Evolutionary conservation across 2,888 invertebrate species (phyloP), one percentile per base, ranked within the genome.

Genomic region (Dicranocentrus wangi): DNA sequence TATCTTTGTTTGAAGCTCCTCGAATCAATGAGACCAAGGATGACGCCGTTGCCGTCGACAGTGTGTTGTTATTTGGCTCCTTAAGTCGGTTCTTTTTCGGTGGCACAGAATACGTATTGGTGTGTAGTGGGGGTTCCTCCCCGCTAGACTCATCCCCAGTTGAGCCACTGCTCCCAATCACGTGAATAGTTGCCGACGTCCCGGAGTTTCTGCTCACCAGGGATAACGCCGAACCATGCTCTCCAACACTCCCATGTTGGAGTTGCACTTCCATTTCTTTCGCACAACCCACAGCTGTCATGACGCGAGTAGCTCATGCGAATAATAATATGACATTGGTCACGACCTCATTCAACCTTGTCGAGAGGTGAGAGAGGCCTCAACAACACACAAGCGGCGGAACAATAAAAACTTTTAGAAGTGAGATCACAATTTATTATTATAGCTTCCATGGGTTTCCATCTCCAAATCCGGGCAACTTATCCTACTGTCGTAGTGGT

Each of bases 41-140:
- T 21, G 83, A 69, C 19, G 73, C 63, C 0, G 82, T 63, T 17
- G 81, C 72, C 13, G 77, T 58, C 8, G 82, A 76, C 47, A 84
- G 39, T 19, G 21, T 73, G 63, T 83, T 84, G 39, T 82, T 84
- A 42, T 83, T 84, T 28, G 84, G 66, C 53, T 85, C 84, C 55
- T 85, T 85, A 3, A 86, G 61, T 19, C 86, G 79, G 58, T 81
- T 85, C 58, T 86, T 87, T 65, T 86, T 87, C 10, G 86, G 83
- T 63, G 85, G 84, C 23, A 87, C 83, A 23, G 81, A 72, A 21
- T 80, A 76, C 61, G 65, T 66, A 17, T 66, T 61, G 68, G 63
- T 81, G 27, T 70, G 76, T 61, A 53, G 69, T 32, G 81, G 77
- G 7, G 75, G 82, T 43, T 85, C 84, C 39, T 85, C 85, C 27